Evolutionary conservation across 2,113 vertebrate species (phyloP), one percentile per base, ranked within the genome.

Genomic region (Phyllostomus discolor): DNA sequence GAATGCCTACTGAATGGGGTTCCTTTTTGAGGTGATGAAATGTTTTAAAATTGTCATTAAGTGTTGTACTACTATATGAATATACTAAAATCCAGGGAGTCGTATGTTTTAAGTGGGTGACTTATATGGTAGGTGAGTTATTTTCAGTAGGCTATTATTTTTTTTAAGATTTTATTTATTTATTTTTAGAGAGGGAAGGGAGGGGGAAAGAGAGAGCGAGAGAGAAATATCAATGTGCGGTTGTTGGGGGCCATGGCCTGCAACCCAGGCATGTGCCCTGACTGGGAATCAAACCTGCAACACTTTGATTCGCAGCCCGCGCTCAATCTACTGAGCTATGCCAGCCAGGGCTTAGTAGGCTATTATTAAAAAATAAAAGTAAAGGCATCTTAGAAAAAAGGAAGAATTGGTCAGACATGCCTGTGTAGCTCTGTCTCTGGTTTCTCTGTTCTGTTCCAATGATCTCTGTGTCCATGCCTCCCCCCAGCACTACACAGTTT

Each of bases 31-130:
- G 46, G 31, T 38, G 54, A 64, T 70, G 4, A 82, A 92, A 35
- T 84, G n/a, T 88, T 83, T 95, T 88, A 59, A 83, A 75, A 75
- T 46, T n/a, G 41, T 83, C 70, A 76, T 78, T 62, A 76, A 83
- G 79, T 70, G 16, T 67, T 75, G 20, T 5, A 64, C 66, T 83
- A 70, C 46, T 87, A 54, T 54, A 16, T 31, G 59, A 62, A 62
- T 31, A 62, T 31, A 62, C 59, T 62, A 62, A 62, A 62, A 62
- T 22, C 59, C 57, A 66, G 64, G 64, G 24, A 95, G 15, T 43
- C 79, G 11, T 48, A 78, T 10, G 48, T 33, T 70, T 78, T 79
- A 84, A 79, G 64, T 90, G 14, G 41, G 12, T 79, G 38, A 69
- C 31, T 59, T 90, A 6, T 67, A n/a, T 85, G 17, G 10, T 64